Evolutionary conservation across 2,113 vertebrate genomes (phyloP), one percentile per base, ranked within the genome.

Genomic region (Pseudorasbora parva): DNA sequence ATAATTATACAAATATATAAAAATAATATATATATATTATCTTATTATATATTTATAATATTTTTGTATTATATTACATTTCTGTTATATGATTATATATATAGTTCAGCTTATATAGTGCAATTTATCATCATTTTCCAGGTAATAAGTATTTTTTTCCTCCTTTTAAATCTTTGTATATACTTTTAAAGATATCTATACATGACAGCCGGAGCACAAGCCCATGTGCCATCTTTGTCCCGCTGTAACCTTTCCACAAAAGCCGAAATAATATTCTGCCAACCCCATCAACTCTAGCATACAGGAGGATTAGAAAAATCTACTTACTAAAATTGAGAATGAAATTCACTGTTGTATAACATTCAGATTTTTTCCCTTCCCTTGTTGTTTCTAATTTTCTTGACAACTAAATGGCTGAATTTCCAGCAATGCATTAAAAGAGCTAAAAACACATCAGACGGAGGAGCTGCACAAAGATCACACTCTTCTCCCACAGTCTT

Each of bases 381-480:
- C 3, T n/a, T 17, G 79, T 56, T n/a, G 45, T 54, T 81, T 69
- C 19, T 17, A 23, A 69, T 69, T 56, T 54, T 81, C 47, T 10
- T 56, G 64, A 41, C 64, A 51, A 54, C 19, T 69, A 56, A 79
- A 41, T 3, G 30, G 62, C 30, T 17, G 21, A 21, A 56, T 54
- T 54, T 69, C 27, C 62, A 81, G 41, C 2, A 6, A 6, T 21
- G 57, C 41, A n/a, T 66, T 47, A 33, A 49, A 66, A 80, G 64
- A 51, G 68, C 54, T 49, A 37, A 49, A 37, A 85, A 25, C 56
- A 45, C 56, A 60, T 21, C 64, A 60, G 30, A 69, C 21, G 14
- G 15, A 79, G 37, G 2, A n/a, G 12, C 56, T 5, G 49, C 82
- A 27, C 11, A 68, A 47, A 78, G 25, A 73, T 84, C 74, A 78